phyloP scores from a whole-genome alignment of 2,113 vertebrate genomes.

The Leucopternis melanops region DNA sequence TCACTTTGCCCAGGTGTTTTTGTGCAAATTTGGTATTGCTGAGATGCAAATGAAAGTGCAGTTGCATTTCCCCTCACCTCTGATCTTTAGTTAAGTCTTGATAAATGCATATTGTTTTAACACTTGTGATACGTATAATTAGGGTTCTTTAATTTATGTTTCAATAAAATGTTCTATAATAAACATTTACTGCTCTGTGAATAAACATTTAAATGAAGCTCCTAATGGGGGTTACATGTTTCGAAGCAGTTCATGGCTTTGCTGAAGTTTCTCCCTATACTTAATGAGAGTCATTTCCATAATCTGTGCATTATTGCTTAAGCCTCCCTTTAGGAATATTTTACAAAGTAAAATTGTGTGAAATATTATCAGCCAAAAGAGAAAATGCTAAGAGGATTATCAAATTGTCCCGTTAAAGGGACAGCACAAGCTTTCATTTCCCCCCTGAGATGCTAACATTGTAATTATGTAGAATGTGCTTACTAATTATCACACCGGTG shows the following conservation, averaged over 20 bases:
- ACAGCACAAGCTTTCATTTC: constrained; percentile 63
- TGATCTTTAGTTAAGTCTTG: constrained; percentile 64
- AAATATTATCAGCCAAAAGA: constrained; percentile 72
- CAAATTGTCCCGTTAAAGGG: constrained; percentile 69
- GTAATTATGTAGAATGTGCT: constrained; percentile 53
- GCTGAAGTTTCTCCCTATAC: constrained; percentile 68
- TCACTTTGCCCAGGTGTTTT: neutral
- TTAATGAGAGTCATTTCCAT: constrained; percentile 89
- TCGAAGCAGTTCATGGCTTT: constrained; percentile 76
- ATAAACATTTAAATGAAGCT: constrained; percentile 82
- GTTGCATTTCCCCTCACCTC: constrained; percentile 53
- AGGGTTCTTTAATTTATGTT: constrained; percentile 78
- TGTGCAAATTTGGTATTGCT: neutral
- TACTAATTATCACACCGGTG: constrained; percentile 56
- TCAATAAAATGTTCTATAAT: constrained; percentile 75
- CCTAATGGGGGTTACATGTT: constrained; percentile 80
- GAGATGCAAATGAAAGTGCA: constrained; percentile 31
- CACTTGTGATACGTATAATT: constrained; percentile 70
- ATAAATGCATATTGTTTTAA: constrained; percentile 68
- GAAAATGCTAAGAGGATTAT: constrained; percentile 72
- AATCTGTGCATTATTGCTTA: constrained; percentile 86
- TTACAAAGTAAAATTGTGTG: constrained; percentile 72
- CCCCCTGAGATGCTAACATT: constrained; percentile 49
- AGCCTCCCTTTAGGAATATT: constrained; percentile 83
- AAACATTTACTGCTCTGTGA: constrained; percentile 75